Evolutionary conservation across 1,140 invertebrate species (phyloP).

Genomic region (Hycleus cichorii): DNA sequence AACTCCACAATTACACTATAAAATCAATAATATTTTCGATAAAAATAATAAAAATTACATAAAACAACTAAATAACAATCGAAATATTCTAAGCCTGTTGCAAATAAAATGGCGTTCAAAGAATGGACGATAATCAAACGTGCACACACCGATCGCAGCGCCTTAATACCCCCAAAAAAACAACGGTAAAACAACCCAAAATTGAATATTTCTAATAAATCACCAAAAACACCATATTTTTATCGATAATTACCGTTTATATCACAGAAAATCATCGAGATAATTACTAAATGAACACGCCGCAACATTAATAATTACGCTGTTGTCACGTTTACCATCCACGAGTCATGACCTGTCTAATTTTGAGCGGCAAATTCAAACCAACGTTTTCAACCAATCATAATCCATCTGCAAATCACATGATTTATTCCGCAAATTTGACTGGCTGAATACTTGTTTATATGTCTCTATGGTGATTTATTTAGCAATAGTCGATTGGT

Average conservation of each 20-base stretch:
- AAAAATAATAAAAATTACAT: too few species aligned
- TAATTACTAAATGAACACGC: background rate
- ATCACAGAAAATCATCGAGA: background rate
- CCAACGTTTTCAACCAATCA: conserved; percentile 20
- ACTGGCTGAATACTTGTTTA: conserved; percentile 24
- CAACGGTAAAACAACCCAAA: too few species aligned
- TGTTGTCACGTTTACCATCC: conserved; percentile 19
- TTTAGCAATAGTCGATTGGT: conserved; percentile 8
- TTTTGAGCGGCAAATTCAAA: conserved; percentile 27
- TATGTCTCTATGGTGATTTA: conserved; percentile 20
- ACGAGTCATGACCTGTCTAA: background rate
- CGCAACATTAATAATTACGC: background rate
- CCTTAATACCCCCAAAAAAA: background rate
- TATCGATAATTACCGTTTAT: too few species aligned
- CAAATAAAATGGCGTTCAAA: background rate
- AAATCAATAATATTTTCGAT: too few species aligned
- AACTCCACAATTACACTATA: too few species aligned
- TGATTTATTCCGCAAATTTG: background rate
- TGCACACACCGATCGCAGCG: background rate
- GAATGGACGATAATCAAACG: background rate
- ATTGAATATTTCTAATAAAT: too few species aligned
- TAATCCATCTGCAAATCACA: conserved; percentile 1
- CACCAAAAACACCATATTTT: too few species aligned
- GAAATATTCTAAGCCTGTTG: background rate
- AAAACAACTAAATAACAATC: background rate